These are phyloP conservation scores for Peromyscus nudipes DNA, from an alignment of 2,797 vertebrate species.

Conservation along the genomic window DNA sequence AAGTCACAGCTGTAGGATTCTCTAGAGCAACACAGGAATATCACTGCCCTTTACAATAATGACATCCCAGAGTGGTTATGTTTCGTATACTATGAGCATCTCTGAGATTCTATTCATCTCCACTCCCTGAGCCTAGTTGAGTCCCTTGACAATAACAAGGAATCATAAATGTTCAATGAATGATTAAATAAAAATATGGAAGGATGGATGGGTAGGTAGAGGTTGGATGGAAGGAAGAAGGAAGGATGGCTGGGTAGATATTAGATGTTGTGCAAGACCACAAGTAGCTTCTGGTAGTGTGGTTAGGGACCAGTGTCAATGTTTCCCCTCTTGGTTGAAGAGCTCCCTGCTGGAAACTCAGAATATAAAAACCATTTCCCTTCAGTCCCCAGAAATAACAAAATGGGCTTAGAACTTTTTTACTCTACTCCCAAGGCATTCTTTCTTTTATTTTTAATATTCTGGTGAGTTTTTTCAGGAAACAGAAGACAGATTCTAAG, in stretches of 20 bases:
- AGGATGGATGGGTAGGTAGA: background rate
- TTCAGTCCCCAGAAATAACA: background rate
- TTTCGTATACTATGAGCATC: background rate
- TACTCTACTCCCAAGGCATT: background rate
- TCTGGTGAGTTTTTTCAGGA: slow-evolving; percentile 3
- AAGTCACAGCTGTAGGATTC: background rate
- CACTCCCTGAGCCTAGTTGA: background rate
- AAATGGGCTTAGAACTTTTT: background rate
- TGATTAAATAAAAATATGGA: background rate
- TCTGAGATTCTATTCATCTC: background rate
- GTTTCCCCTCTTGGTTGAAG: background rate
- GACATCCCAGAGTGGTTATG: background rate
- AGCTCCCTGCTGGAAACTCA: background rate
- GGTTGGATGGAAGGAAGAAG: background rate
- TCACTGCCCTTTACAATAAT: background rate
- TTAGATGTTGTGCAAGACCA: background rate
- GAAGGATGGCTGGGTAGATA: background rate
- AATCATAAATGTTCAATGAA: background rate
- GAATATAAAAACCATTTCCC: background rate
- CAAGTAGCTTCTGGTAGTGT: background rate
- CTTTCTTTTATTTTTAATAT: slow-evolving; percentile 51
- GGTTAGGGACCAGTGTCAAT: background rate
- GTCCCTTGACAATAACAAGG: background rate
- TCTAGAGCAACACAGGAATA: background rate
- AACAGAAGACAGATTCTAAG: slow-evolving; percentile 20